Evolutionary conservation across 1,140 invertebrate genomes (phyloP).

Genomic region (Triops longicaudatus): DNA sequence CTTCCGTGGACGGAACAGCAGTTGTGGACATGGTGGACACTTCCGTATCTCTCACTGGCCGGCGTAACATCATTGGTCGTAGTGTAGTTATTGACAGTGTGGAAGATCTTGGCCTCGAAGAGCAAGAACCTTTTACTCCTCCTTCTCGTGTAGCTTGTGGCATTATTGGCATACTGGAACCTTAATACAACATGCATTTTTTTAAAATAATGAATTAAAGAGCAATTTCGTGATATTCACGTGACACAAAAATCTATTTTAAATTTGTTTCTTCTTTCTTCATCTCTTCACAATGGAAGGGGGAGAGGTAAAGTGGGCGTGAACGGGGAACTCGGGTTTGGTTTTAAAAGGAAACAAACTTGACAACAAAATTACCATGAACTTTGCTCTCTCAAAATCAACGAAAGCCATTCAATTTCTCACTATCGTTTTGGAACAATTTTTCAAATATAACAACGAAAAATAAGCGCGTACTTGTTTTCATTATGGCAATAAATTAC

Average conservation of each 20-base stretch:
- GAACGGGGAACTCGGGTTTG: neutral
- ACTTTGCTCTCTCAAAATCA: neutral
- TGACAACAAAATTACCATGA: neutral
- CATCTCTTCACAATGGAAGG: neutral
- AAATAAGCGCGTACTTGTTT: neutral
- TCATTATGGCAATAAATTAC: constrained; percentile 13
- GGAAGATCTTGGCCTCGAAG: constrained; percentile 63
- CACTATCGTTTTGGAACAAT: neutral
- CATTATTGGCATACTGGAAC: constrained; percentile 44
- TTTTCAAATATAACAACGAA: neutral
- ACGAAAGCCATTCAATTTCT: neutral
- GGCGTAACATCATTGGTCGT: constrained; percentile 61
- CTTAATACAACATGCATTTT: neutral
- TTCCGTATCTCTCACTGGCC: constrained; percentile 51
- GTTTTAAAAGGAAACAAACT: neutral
- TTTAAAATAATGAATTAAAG: neutral
- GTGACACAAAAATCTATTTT: neutral
- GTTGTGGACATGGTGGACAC: constrained; percentile 54
- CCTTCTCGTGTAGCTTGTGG: constrained; percentile 66
- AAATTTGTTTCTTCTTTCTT: neutral
- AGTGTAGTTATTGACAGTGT: constrained; percentile 63
- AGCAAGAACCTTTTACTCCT: constrained; percentile 55
- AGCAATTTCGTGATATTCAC: neutral
- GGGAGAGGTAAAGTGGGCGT: neutral
- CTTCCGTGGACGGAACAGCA: constrained; percentile 50